Conservation (phyloP, 2,888 invertebrate species). For the Eupithecia dodoneata region DNA sequence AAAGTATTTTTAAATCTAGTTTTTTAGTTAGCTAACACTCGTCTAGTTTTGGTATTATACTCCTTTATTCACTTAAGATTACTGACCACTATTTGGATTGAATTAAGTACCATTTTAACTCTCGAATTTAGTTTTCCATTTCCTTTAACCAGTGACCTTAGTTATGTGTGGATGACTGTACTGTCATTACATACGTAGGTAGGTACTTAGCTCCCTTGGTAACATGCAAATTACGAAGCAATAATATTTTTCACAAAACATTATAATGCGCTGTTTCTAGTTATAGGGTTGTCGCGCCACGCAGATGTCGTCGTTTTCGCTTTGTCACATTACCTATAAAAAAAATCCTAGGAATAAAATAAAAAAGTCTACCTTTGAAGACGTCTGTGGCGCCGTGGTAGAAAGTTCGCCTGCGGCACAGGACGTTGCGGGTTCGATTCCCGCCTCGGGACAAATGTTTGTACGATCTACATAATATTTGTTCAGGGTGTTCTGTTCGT, state of each 20-base stretch:
- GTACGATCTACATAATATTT: too few species aligned
- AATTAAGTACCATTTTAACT: not conserved
- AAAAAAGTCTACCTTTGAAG: not conserved
- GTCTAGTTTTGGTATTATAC: not conserved
- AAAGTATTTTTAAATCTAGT: not conserved
- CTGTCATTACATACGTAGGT: not conserved
- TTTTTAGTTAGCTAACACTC: not conserved
- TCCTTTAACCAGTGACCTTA: not conserved
- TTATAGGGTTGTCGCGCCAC: constrained; percentile 19
- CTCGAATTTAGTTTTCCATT: not conserved
- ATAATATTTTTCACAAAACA: constrained; percentile 32
- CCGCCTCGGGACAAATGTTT: too few species aligned
- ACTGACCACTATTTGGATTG: not conserved
- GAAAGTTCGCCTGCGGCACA: too few species aligned
- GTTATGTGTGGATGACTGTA: constrained; percentile 4
- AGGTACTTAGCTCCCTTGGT: constrained; percentile 3
- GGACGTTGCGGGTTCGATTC: too few species aligned
- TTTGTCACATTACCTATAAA: not conserved
- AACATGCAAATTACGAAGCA: constrained; percentile 33
- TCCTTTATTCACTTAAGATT: not conserved
- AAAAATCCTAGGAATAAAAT: not conserved
- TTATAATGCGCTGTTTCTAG: constrained; percentile 20
- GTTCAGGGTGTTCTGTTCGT: too few species aligned
- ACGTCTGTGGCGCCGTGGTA: too few species aligned
- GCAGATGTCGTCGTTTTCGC: not conserved